Conservation (phyloP, 2,888 invertebrate species). For the Cantharis rustica region DNA sequence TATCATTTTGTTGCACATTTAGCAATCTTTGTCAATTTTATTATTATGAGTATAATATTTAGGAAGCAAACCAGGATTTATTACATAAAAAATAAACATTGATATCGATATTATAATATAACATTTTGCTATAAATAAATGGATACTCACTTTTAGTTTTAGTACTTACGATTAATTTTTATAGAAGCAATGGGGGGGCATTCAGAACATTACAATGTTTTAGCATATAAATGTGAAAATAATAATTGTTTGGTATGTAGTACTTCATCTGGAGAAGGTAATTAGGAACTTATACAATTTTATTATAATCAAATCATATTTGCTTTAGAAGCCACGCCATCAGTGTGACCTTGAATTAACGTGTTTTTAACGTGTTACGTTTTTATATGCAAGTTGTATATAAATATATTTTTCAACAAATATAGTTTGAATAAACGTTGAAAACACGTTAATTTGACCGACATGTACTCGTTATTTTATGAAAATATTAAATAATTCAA, state of each 20-base stretch:
- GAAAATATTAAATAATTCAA: not conserved
- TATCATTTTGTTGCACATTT: not conserved
- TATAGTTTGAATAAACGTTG: too few relatives aligned
- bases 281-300: not conserved
- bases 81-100: not conserved
- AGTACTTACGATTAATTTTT: not conserved
- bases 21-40: not conserved
- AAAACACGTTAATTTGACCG: too few relatives aligned
- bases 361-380: too few relatives aligned
- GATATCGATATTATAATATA: not conserved
- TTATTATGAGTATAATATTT: not conserved
- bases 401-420: too few relatives aligned
- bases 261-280: not conserved
- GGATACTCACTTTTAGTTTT: not conserved
- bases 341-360: too few relatives aligned
- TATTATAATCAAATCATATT: too few relatives aligned
- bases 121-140: not conserved
- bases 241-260: not conserved
- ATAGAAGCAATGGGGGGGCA: too few relatives aligned
- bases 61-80: not conserved
- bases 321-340: too few relatives aligned
- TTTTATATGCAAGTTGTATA: too few relatives aligned
- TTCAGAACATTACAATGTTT: too few relatives aligned
- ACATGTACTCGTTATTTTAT: not conserved
- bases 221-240: not conserved